Evolutionary conservation across 2,113 vertebrate species (phyloP).

Genomic region (Hydrolagus affinis): DNA sequence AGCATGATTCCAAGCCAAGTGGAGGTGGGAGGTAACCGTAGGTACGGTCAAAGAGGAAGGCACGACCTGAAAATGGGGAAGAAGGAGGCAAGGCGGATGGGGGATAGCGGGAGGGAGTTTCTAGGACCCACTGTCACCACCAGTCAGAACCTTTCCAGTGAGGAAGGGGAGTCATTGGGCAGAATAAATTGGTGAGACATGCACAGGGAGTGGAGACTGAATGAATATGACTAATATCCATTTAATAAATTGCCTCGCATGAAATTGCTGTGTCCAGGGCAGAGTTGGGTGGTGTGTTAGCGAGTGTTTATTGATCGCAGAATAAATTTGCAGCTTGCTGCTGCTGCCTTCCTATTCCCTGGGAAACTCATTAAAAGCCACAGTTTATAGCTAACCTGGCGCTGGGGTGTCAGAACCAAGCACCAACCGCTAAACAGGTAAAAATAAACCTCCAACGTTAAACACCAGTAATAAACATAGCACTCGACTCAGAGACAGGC

Average conservation of each 20-base stretch:
- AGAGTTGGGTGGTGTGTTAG: not conserved
- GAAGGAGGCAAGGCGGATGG: too few species aligned
- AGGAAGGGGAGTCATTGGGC: too few species aligned
- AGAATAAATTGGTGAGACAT: too few species aligned
- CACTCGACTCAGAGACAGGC: not conserved
- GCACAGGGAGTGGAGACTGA: not conserved
- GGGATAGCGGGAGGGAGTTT: too few species aligned
- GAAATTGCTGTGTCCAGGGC: not conserved
- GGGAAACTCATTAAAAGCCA: not conserved
- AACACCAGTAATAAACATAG: not conserved
- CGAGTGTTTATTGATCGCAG: not conserved
- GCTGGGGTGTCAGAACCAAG: too few species aligned
- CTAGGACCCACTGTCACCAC: too few species aligned
- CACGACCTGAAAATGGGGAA: too few species aligned
- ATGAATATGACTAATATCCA: not conserved
- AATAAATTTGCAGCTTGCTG: not conserved
- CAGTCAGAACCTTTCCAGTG: too few species aligned
- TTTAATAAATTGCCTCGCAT: constrained; percentile 6
- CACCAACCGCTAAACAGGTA: not conserved
- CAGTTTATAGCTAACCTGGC: not conserved
- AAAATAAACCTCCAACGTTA: not conserved
- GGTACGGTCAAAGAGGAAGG: too few species aligned
- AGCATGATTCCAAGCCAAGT: too few species aligned
- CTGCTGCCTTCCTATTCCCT: not conserved
- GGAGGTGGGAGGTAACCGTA: too few species aligned